These are phyloP conservation scores for Nomada goodeniana DNA, from an alignment of 2,888 invertebrate species.

Conservation along the genomic window DNA sequence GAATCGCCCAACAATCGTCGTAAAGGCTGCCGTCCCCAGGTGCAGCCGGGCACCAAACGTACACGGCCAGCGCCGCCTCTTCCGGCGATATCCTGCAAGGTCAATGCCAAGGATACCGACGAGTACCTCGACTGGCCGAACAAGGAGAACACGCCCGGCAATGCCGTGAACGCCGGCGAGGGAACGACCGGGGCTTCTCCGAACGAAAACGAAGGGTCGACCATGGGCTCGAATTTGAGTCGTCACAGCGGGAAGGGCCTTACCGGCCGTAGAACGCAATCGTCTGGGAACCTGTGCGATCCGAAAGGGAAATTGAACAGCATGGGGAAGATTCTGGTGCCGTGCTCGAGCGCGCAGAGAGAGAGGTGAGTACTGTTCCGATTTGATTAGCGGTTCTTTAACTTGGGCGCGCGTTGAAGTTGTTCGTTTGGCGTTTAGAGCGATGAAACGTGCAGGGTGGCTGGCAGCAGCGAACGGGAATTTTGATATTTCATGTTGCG, in stretches of 20 bases:
- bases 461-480: no score
- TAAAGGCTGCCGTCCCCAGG: slow-evolving; percentile 72
- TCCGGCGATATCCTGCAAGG: slow-evolving; percentile 72
- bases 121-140: slow-evolving; percentile 78
- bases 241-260: slow-evolving; percentile 90
- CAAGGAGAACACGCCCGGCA: slow-evolving; percentile 79
- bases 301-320: slow-evolving; percentile 80
- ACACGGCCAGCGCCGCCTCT: slow-evolving; percentile 68
- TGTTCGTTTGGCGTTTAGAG: no score
- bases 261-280: slow-evolving; percentile 89
- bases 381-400: no score
- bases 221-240: slow-evolving; percentile 92
- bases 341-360: slow-evolving; percentile 80
- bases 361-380: slow-evolving; percentile 71
- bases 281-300: slow-evolving; percentile 91
- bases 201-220: slow-evolving; percentile 66
- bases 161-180: slow-evolving; percentile 71
- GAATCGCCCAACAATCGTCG: slow-evolving; percentile 69
- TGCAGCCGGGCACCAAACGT: slow-evolving; percentile 65
- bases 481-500: no score
- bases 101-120: slow-evolving; percentile 77
- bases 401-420: no score
- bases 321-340: slow-evolving; percentile 81
- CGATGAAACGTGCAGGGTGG: no score
- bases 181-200: slow-evolving; percentile 27